Percentiles rank a stretch among this genome's conserved stretches.
phyloP scores from a whole-genome alignment of 1,140 invertebrate species.

The Macrobrachium nipponense region DNA sequence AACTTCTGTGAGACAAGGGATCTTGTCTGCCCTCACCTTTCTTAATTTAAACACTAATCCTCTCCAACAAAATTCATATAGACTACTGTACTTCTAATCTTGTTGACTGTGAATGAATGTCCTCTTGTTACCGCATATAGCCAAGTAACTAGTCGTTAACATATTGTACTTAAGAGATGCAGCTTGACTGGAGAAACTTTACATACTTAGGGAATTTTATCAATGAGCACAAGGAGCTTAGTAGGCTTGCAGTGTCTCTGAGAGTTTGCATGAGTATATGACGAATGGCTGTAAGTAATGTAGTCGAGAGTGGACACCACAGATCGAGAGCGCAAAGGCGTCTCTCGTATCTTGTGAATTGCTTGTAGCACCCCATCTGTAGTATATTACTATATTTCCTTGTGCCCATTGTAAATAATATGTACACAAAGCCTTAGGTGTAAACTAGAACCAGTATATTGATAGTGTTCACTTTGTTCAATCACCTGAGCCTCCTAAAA shows the following conservation, averaged over 20 bases:
- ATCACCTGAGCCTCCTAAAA: conserved; percentile 39
- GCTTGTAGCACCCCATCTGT: conserved; percentile 41
- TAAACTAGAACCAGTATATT: conserved; percentile 30
- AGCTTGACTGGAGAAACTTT: conserved; percentile 45
- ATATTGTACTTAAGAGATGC: conserved; percentile 43
- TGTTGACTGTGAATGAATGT: conserved; percentile 48
- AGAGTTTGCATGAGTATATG: conserved; percentile 20
- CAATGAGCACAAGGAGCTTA: conserved; percentile 43
- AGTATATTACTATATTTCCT: conserved; percentile 35
- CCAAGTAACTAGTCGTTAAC: conserved; percentile 49
- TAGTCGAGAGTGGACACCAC: conserved; percentile 24
- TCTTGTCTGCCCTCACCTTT: conserved; percentile 12
- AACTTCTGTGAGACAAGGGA: conserved; percentile 8
- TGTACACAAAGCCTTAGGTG: conserved; percentile 37
- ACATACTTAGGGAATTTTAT: conserved; percentile 30
- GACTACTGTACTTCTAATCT: conserved; percentile 37
- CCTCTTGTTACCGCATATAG: conserved; percentile 45
- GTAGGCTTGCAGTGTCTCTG: conserved; percentile 23
- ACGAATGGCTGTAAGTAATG: conserved; percentile 29
- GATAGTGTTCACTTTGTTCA: conserved; percentile 28
- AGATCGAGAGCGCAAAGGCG: conserved; percentile 6
- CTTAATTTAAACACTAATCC: conserved; percentile 26
- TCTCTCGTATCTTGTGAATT: conserved; percentile 13
- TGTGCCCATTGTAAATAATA: conserved; percentile 46
- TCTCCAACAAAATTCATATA: conserved; percentile 36